Base-by-base conservation (phyloP, 2,888 invertebrate species). In the Macrophya annulata region DNA sequence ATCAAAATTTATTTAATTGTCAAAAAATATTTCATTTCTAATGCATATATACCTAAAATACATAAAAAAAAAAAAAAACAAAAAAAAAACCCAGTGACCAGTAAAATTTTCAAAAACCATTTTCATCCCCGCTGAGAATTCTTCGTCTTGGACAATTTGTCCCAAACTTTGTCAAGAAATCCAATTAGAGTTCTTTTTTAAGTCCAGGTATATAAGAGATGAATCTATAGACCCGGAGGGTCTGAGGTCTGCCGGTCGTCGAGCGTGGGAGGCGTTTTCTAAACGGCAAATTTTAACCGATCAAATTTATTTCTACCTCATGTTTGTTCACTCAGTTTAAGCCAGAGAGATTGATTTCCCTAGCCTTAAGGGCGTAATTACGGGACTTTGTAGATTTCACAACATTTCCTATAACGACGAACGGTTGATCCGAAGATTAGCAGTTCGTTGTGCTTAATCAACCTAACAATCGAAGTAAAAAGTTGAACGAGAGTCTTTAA, bases 261-360 rank as follows among this genome's bases (percentile, higher is more conserved):
- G 45, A 83, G 65, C 83, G 83, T 83, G 83, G 83, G 83, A 83
- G 37, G 48, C n/a, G 81, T 81, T 81, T 81, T 81, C 8, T n/a
- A 55, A 51, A 43, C 45, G 25, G 21, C 71, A 21, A 45, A 74
- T 45, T 45, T 74, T 0, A 37, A 17, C 51, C 17, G 17, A 51
- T 77, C 55, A 17, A 77, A 77, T 55, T 12, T 77, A 55, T 55
- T 37, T 12, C 8, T 1, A 77, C 37, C 51, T 77, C 55, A 31
- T 4, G 17, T 51, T 40, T 55, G n/a, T 51, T 25, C 9, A 43
- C 1, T 51, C 31, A 55, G 55, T 77, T 55, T 17, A 37, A 55
- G 31, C 31, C 31, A 31, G 31, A 1, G 31, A 17, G 77, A 77
- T 55, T 77, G 31, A n/a, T 77, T 77, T 31, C 77, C 43, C 10